These are phyloP conservation scores for Anastrepha ludens DNA, from an alignment of 1,140 invertebrate genomes.

Conservation along the genomic window DNA sequence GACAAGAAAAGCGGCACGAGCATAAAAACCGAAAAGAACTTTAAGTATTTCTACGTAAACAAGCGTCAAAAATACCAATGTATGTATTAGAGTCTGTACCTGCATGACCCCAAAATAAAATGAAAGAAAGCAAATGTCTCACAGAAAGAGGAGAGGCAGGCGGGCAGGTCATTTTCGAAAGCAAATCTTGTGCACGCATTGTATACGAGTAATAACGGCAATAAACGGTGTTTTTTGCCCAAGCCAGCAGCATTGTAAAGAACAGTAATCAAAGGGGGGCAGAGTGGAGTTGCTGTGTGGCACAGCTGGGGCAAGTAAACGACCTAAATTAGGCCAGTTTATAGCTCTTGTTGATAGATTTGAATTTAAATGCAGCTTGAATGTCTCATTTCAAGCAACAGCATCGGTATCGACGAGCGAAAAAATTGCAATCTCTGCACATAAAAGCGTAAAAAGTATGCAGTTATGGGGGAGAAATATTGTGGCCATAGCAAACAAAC, in stretches of 20 bases:
- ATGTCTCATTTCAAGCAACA: constrained; percentile 16
- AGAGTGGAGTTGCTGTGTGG: not conserved
- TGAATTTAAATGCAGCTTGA: constrained; percentile 29
- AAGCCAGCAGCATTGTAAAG: not conserved
- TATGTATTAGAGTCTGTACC: not conserved
- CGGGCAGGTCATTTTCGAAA: not conserved
- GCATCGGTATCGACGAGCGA: not conserved
- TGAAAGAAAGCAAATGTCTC: not conserved
- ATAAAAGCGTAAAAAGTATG: not conserved
- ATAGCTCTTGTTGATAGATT: not conserved
- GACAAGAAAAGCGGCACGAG: not conserved
- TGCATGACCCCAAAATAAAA: constrained; percentile 33
- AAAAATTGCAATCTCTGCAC: not conserved
- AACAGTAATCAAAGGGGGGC: not conserved
- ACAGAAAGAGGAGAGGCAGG: not conserved
- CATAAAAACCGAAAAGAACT: not conserved
- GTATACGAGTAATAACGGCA: constrained; percentile 26
- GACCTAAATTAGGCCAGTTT: constrained; percentile 20
- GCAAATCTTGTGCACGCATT: constrained; percentile 1
- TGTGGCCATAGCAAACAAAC: not conserved
- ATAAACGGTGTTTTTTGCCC: not conserved
- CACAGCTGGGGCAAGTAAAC: not conserved
- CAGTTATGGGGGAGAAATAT: not conserved
- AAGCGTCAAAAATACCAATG: not conserved
- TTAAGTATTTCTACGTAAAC: not conserved